phyloP scores from a whole-genome alignment of 2,797 vertebrate species.

The Arctocebus calabarensis region DNA sequence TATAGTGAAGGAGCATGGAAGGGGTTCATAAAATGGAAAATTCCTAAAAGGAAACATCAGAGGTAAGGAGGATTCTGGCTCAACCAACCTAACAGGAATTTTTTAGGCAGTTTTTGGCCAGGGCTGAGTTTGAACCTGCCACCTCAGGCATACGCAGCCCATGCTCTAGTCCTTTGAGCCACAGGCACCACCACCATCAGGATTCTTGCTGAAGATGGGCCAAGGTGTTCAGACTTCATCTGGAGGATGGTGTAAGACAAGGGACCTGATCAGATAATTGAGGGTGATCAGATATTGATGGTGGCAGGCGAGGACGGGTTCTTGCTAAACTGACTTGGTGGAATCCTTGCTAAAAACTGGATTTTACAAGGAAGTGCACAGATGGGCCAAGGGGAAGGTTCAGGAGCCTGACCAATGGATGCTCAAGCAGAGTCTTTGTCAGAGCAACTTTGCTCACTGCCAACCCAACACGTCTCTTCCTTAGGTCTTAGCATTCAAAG shows the following conservation, averaged over 20 bases:
- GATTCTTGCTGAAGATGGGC: neutral
- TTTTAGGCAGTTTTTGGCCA: too few species aligned
- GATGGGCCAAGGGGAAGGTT: neutral
- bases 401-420: neutral
- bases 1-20: neutral
- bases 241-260: neutral
- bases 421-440: neutral
- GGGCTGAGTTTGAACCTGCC: too few species aligned
- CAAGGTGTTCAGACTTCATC: neutral
- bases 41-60: neutral
- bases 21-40: neutral
- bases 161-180: too few species aligned
- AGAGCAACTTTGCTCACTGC: neutral
- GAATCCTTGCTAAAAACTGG: neutral
- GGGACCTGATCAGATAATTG: neutral
- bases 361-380: neutral
- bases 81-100: neutral
- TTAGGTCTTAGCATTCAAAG: neutral
- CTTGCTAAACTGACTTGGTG: neutral
- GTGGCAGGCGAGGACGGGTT: rapidly evolving
- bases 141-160: too few species aligned
- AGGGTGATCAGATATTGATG: neutral
- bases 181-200: too few species aligned
- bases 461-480: neutral
- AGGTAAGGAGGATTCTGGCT: neutral